Evolutionary conservation across 2,113 vertebrate species (phyloP).

Genomic region (Okapia johnstoni): DNA sequence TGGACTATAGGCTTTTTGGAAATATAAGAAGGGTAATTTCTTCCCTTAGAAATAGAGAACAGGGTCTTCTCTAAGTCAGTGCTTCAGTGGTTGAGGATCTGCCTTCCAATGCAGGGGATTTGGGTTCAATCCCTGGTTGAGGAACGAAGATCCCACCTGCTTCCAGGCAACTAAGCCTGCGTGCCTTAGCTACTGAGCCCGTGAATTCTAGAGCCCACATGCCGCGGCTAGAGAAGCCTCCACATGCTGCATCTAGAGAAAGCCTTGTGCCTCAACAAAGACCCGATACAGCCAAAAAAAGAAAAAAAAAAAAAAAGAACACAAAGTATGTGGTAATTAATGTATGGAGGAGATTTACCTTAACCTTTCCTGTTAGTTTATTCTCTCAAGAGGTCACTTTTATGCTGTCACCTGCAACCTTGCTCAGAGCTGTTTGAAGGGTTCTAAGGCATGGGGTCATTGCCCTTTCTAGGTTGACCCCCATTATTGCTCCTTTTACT

Average conservation of each 20-base stretch:
- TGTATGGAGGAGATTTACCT: not conserved
- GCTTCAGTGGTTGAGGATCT: not conserved
- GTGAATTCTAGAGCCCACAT: not conserved
- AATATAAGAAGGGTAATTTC: not conserved
- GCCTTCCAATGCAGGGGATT: not conserved
- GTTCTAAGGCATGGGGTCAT: not conserved
- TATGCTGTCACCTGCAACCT: not conserved
- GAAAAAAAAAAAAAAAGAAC: fast-evolving
- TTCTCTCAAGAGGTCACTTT: not conserved
- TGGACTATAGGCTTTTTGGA: not conserved
- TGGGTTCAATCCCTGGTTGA: not conserved
- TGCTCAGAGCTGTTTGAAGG: not conserved
- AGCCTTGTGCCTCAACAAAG: not conserved
- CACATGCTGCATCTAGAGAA: not conserved
- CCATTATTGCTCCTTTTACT: not conserved
- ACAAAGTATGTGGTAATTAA: not conserved
- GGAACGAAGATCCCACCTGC: not conserved
- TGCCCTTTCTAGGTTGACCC: not conserved
- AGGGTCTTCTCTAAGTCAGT: not conserved
- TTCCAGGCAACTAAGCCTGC: not conserved
- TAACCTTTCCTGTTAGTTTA: not conserved
- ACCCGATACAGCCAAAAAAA: not conserved
- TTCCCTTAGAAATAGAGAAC: not conserved
- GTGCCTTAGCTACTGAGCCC: not conserved
- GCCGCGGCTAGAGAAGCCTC: not conserved